Evolutionary conservation across 30 jellyfish, hydroid and myxozoan species (phyloP).

Genomic region (Rhopilema esculentum): DNA sequence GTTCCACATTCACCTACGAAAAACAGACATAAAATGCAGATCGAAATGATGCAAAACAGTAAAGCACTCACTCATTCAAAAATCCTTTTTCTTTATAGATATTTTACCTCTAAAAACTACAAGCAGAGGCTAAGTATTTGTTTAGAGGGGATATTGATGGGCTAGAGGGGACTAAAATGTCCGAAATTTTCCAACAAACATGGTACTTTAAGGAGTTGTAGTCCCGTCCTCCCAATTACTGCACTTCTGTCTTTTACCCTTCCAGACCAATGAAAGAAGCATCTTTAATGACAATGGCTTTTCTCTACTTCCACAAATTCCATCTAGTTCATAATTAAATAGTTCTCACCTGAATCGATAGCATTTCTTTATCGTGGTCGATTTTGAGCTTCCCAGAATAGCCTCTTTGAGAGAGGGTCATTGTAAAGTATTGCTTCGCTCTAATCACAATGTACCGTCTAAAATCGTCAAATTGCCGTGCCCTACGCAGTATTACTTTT

Average conservation of each 20-base stretch:
- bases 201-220: no score
- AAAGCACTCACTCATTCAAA: no score
- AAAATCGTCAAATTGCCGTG: slow-evolving; percentile 75
- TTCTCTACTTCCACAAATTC: not conserved
- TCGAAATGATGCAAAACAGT: no score
- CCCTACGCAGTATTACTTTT: slow-evolving; percentile 79
- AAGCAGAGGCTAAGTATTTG: no score
- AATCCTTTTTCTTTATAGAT: no score
- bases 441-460: slow-evolving; percentile 76
- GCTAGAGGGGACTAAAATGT: no score
- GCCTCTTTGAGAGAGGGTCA: slow-evolving; percentile 98
- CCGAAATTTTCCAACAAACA: no score
- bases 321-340: not conserved
- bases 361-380: slow-evolving; percentile 83
- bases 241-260: no score
- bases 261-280: not conserved
- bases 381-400: slow-evolving; percentile 85
- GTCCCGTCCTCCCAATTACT: no score
- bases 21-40: not conserved
- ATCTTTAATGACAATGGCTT: no score
- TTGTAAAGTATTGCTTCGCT: slow-evolving; percentile 82
- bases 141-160: no score
- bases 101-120: no score
- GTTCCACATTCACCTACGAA: slow-evolving; percentile 92
- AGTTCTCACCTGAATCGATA: slow-evolving; percentile 78